phyloP scores from a whole-genome alignment of 1,140 invertebrate species.

The Calosoma granatense region DNA sequence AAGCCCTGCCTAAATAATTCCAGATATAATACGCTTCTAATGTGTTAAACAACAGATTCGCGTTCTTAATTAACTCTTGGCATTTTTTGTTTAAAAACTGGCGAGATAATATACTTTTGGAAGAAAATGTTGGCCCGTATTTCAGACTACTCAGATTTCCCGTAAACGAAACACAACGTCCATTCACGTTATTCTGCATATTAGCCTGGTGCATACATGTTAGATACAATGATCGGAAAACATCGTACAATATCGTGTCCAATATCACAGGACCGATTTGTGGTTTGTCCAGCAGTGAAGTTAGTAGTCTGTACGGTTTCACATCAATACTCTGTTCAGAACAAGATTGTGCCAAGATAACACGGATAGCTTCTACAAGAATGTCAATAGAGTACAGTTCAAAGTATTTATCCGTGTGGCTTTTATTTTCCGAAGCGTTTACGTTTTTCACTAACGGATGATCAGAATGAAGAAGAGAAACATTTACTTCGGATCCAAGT shows the following conservation, averaged over 20 bases:
- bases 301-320: constrained; percentile 73
- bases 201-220: constrained; percentile 31
- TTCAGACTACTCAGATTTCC: constrained; percentile 31
- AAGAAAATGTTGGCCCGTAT: constrained; percentile 10
- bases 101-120: constrained; percentile 25
- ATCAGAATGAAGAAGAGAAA: constrained; percentile 33
- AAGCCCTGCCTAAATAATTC: constrained; percentile 67
- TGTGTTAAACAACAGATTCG: constrained; percentile 76
- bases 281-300: constrained; percentile 80
- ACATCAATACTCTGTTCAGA: constrained; percentile 53
- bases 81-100: constrained; percentile 30
- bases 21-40: constrained; percentile 81
- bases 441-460: constrained; percentile 35
- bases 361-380: constrained; percentile 53
- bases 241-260: constrained; percentile 75
- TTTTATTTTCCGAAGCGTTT: constrained; percentile 27
- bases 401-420: constrained; percentile 51
- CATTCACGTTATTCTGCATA: constrained; percentile 21
- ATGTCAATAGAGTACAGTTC: constrained; percentile 61
- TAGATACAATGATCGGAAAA: constrained; percentile 54
- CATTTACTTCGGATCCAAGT: constrained; percentile 59
- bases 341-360: constrained; percentile 46
- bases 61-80: constrained; percentile 65
- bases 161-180: constrained; percentile 31
- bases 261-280: constrained; percentile 80